Conservation (phyloP, 2,113 vertebrate species). For the Bubalus kerabau region DNA sequence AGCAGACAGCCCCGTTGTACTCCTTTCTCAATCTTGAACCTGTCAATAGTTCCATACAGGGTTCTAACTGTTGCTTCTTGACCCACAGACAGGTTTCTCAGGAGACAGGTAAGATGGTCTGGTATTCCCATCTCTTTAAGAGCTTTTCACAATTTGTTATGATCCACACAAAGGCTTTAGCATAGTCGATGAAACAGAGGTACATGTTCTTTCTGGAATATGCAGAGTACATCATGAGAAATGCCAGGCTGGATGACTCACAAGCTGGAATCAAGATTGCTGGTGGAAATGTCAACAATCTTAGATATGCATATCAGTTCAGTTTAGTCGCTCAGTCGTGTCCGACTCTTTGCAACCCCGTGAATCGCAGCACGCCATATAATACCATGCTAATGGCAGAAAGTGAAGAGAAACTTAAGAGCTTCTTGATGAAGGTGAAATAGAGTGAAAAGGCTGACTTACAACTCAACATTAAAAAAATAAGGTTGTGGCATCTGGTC, state of each 20-base stretch:
- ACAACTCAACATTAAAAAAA: not conserved
- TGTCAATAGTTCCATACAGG: not conserved
- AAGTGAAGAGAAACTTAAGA: not conserved
- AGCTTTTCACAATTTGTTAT: not conserved
- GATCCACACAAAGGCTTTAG: not conserved
- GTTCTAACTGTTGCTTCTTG: not conserved
- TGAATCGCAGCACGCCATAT: not conserved
- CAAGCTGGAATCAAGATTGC: not conserved
- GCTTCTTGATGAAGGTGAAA: not conserved
- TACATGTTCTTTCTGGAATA: not conserved
- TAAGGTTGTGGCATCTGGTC: not conserved
- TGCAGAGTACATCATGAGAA: not conserved
- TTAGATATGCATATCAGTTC: not conserved
- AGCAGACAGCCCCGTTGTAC: not conserved
- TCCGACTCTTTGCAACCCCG: too few species aligned
- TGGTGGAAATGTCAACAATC: not conserved
- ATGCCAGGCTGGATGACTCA: not conserved
- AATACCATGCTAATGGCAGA: not conserved
- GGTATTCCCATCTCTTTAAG: not conserved
- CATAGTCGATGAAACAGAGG: not conserved
- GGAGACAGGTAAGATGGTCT: not conserved
- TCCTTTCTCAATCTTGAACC: not conserved
- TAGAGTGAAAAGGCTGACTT: not conserved
- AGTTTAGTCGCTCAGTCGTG: fast-evolving
- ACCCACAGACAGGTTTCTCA: not conserved